These are phyloP conservation scores for Cyrtodaria siliqua DNA, from an alignment of 2,888 invertebrate species.

Conservation along the genomic window DNA sequence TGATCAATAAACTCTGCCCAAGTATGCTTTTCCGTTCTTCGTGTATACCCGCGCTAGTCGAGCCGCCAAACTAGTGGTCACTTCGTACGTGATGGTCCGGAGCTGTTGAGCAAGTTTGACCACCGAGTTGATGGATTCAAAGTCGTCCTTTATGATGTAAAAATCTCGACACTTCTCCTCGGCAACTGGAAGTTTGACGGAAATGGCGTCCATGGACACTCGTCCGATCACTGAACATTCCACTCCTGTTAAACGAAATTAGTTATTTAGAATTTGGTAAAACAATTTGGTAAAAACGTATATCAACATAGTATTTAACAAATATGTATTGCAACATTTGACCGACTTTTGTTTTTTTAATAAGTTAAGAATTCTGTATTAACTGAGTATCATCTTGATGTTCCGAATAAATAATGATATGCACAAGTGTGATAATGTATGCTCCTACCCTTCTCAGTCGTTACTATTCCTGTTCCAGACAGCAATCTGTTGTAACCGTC, in stretches of 20 bases:
- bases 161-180: slow-evolving; percentile 42
- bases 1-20: too few relatives aligned
- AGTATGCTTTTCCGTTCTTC: not conserved
- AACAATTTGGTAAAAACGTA: too few relatives aligned
- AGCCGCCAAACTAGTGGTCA: slow-evolving; percentile 56
- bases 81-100: slow-evolving; percentile 61
- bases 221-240: slow-evolving; percentile 61
- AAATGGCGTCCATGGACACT: slow-evolving; percentile 71
- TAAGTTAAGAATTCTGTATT: too few relatives aligned
- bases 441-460: slow-evolving; percentile 55
- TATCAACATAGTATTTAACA: too few relatives aligned
- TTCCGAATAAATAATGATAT: too few relatives aligned
- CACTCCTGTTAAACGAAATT: slow-evolving; percentile 35
- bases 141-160: slow-evolving; percentile 51
- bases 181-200: slow-evolving; percentile 43
- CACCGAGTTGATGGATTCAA: slow-evolving; percentile 49
- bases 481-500: slow-evolving; percentile 64
- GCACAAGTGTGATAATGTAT: too few relatives aligned
- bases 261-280: too few relatives aligned
- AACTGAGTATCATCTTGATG: too few relatives aligned
- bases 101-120: slow-evolving; percentile 33
- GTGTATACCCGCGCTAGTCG: slow-evolving; percentile 61
- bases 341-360: too few relatives aligned
- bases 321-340: too few relatives aligned
- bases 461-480: slow-evolving; percentile 51